A percentile compares a stretch with the other conserved stretches of the same genome.
These are phyloP conservation scores for Ennomos quercinarius DNA, from an alignment of 2,888 invertebrate genomes.

Conservation along the genomic window DNA sequence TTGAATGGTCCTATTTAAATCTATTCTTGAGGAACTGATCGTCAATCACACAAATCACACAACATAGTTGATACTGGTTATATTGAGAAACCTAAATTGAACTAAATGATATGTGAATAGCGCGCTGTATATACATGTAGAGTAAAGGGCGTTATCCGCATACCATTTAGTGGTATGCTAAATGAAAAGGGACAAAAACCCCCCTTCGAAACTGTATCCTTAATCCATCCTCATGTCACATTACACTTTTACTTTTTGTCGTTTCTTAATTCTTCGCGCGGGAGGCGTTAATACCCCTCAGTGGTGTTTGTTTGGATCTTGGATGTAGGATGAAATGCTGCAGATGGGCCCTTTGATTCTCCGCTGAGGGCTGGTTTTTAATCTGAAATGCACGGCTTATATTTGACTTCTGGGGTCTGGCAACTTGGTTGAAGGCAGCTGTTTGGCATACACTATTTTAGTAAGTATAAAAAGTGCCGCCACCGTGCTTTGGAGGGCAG, in stretches of 20 bases:
- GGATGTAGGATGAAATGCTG: slow-evolving; percentile 25
- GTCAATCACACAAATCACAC: too few relatives aligned
- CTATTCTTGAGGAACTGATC: too few relatives aligned
- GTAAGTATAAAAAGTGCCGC: too few relatives aligned
- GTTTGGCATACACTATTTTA: too few relatives aligned
- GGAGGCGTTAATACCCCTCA: slow-evolving; percentile 58
- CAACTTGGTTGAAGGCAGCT: neutral
- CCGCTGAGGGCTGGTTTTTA: slow-evolving; percentile 8
- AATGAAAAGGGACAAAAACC: neutral
- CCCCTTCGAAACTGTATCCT: slow-evolving; percentile 5
- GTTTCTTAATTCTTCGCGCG: slow-evolving; percentile 66
- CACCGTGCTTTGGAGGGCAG: too few relatives aligned
- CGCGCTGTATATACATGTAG: too few relatives aligned
- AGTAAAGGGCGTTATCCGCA: too few relatives aligned
- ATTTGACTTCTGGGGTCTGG: neutral
- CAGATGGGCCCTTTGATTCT: slow-evolving; percentile 25
- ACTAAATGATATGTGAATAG: too few relatives aligned
- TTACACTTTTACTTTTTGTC: slow-evolving; percentile 32
- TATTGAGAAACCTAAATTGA: too few relatives aligned
- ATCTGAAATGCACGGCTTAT: slow-evolving; percentile 3
- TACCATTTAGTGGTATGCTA: too few relatives aligned
- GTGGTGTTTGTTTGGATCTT: slow-evolving; percentile 35
- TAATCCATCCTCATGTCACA: slow-evolving; percentile 12
- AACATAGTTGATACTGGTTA: too few relatives aligned
- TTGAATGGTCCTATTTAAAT: too few relatives aligned